Percentiles rank a stretch among this genome's conserved stretches.
Evolutionary conservation across 2,888 invertebrate genomes (phyloP).

Genomic region (Eilema sororculum): DNA sequence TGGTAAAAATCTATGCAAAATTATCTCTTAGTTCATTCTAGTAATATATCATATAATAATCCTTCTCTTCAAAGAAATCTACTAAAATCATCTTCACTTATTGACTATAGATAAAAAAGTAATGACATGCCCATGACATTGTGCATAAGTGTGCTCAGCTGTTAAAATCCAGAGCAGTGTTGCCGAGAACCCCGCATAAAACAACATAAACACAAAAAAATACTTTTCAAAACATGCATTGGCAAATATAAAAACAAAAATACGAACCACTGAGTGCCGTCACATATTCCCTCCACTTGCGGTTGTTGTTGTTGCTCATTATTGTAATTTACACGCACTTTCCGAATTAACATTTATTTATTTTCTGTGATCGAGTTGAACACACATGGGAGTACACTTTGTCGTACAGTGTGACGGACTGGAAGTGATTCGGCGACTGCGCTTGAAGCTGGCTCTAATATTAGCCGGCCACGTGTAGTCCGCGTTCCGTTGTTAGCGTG

Average conservation of each 20-base stretch:
- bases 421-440: slow-evolving; percentile 52
- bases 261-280: slow-evolving; percentile 83
- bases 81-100: background rate
- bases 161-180: slow-evolving; percentile 42
- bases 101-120: slow-evolving; percentile 23
- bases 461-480: slow-evolving; percentile 79
- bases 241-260: slow-evolving; percentile 55
- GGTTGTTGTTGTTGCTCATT: slow-evolving; percentile 77
- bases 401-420: slow-evolving; percentile 58
- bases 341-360: slow-evolving; percentile 83
- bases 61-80: background rate
- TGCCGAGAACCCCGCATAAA: slow-evolving; percentile 41
- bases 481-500: slow-evolving; percentile 76
- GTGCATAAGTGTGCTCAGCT: slow-evolving; percentile 40
- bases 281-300: slow-evolving; percentile 83
- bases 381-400: slow-evolving; percentile 67
- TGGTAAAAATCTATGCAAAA: background rate
- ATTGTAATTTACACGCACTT: slow-evolving; percentile 67
- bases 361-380: slow-evolving; percentile 62
- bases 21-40: background rate
- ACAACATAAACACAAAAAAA: slow-evolving; percentile 40
- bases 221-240: slow-evolving; percentile 34
- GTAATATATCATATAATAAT: background rate
- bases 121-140: slow-evolving; percentile 23
- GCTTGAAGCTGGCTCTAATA: slow-evolving; percentile 70